Conservation (phyloP, 2,113 vertebrate genomes). For the Plotosus lineatus region DNA sequence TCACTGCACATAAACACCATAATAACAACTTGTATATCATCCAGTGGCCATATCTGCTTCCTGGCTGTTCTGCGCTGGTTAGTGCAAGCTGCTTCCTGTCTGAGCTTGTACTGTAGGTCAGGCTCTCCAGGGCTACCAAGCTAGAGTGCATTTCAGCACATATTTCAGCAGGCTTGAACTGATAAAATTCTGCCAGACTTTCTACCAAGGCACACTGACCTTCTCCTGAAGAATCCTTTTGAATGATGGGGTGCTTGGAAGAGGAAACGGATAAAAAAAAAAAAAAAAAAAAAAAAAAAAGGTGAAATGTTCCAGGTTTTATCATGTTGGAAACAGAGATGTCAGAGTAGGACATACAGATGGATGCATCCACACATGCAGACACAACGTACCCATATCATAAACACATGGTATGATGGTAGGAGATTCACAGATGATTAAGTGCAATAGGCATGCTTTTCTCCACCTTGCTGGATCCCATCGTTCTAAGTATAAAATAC, state of each 20-base stretch:
- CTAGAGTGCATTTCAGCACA: constrained; percentile 59
- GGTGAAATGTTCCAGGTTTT: constrained; percentile 54
- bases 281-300: constrained; percentile 35
- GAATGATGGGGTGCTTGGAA: constrained; percentile 39
- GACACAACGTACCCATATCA: constrained; percentile 38
- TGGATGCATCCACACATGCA: constrained; percentile 25
- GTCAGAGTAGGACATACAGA: constrained; percentile 42
- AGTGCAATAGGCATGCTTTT: constrained; percentile 59
- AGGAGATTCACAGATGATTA: constrained; percentile 65
- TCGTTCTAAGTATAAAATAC: constrained; percentile 58
- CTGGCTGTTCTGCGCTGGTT: constrained; percentile 21
- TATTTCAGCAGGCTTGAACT: constrained; percentile 66
- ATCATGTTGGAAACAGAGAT: constrained; percentile 59
- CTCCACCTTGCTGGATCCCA: constrained; percentile 50
- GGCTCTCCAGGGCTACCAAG: constrained; percentile 41
- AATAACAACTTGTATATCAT: constrained; percentile 29
- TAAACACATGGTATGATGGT: constrained; percentile 53
- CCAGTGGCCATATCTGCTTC: constrained; percentile 18
- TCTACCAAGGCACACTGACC: constrained; percentile 61
- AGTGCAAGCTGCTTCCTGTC: constrained; percentile 37
- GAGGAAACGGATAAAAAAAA: constrained; percentile 26
- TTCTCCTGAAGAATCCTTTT: constrained; percentile 62
- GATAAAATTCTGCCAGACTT: constrained; percentile 67
- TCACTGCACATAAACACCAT: constrained; percentile 2
- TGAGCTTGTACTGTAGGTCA: constrained; percentile 42